Percentiles rank a stretch among this genome's conserved stretches.
Evolutionary conservation across 1,140 invertebrate species (phyloP).

Genomic region (Patella vulgata): DNA sequence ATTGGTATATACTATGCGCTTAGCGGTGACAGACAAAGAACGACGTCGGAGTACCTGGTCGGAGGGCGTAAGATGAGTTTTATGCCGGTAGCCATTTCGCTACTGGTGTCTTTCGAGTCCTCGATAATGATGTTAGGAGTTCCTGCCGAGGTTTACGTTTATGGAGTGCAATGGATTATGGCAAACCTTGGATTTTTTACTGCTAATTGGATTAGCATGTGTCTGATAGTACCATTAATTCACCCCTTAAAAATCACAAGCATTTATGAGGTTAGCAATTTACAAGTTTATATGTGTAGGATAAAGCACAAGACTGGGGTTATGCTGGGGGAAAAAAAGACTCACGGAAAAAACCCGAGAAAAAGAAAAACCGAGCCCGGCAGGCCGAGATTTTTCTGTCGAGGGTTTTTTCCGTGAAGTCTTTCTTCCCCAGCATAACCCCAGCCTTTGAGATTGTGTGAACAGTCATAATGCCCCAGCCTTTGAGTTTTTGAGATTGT

Average conservation of each 20-base stretch:
- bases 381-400: no score
- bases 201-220: slow-evolving; percentile 46
- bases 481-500: no score
- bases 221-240: slow-evolving; percentile 59
- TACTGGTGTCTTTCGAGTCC: slow-evolving; percentile 55
- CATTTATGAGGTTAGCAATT: slow-evolving; percentile 59
- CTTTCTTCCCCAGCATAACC: no score
- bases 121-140: slow-evolving; percentile 67
- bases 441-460: no score
- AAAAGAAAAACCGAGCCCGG: no score
- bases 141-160: slow-evolving; percentile 52
- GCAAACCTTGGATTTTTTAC: slow-evolving; percentile 10
- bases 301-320: no score
- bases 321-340: no score
- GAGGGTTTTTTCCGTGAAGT: no score
- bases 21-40: slow-evolving; percentile 87
- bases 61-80: slow-evolving; percentile 70
- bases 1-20: slow-evolving; percentile 86
- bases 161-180: slow-evolving; percentile 40
- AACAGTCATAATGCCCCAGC: no score
- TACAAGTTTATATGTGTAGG: no score
- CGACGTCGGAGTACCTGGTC: slow-evolving; percentile 82
- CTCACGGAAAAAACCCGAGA: no score
- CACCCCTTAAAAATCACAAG: slow-evolving; percentile 63
- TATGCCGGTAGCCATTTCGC: slow-evolving; percentile 53